phyloP scores from a whole-genome alignment of 2,888 invertebrate genomes.

The Drosophila greeni region DNA sequence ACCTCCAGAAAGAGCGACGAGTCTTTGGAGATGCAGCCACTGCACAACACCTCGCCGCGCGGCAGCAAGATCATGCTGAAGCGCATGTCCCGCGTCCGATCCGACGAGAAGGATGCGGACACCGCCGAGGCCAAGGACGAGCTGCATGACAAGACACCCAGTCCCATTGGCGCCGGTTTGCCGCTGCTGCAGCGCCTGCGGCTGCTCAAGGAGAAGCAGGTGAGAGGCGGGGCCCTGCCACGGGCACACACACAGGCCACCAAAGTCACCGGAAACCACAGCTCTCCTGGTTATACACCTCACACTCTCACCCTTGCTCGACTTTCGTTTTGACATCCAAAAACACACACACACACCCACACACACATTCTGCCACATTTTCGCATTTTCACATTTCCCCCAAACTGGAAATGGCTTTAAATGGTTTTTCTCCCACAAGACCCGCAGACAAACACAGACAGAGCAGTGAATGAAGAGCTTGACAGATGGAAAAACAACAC shows the following conservation, averaged over 20 bases:
- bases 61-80: slow-evolving; percentile 82
- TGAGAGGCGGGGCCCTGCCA: slow-evolving; percentile 74
- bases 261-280: slow-evolving; percentile 27
- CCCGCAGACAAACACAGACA: slow-evolving; percentile 36
- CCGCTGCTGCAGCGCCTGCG: slow-evolving; percentile 88
- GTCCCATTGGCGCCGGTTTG: slow-evolving; percentile 90
- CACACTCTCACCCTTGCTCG: slow-evolving; percentile 9
- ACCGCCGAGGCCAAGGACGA: slow-evolving; percentile 79
- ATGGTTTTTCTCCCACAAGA: slow-evolving; percentile 46
- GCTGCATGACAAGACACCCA: slow-evolving; percentile 81
- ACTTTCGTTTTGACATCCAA: slow-evolving; percentile 16
- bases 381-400: slow-evolving; percentile 10
- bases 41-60: slow-evolving; percentile 79
- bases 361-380: slow-evolving; percentile 7
- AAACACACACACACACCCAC: slow-evolving; percentile 7
- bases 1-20: slow-evolving; percentile 80
- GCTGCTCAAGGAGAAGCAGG: slow-evolving; percentile 91
- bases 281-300: slow-evolving; percentile 14
- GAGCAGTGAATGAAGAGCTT: slow-evolving; percentile 47
- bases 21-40: slow-evolving; percentile 85
- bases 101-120: slow-evolving; percentile 83
- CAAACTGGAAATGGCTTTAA: slow-evolving; percentile 48
- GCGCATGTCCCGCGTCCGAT: slow-evolving; percentile 87
- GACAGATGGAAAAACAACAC: slow-evolving; percentile 40
- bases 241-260: slow-evolving; percentile 23